Percentiles rank a stretch among this genome's conserved stretches.
Conservation (phyloP, 2,113 vertebrate genomes). For the Dryoscopus gambensis region DNA sequence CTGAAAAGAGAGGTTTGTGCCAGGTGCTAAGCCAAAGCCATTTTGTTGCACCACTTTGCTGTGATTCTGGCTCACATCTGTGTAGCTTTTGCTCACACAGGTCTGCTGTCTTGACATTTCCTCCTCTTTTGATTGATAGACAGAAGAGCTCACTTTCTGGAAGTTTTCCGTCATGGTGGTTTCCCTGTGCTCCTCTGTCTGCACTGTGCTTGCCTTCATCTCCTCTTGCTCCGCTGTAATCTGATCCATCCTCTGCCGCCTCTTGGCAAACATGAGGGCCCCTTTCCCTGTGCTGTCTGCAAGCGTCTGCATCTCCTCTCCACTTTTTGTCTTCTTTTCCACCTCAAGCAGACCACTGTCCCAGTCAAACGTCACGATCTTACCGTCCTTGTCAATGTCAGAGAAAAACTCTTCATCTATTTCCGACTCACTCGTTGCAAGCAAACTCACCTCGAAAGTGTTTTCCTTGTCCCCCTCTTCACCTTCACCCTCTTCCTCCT, state of each 20-base stretch:
- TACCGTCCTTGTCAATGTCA: slow-evolving; percentile 72
- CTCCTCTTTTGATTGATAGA: slow-evolving; percentile 64
- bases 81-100: slow-evolving; percentile 73
- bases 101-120: slow-evolving; percentile 40
- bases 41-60: slow-evolving; percentile 74
- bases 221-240: slow-evolving; percentile 91
- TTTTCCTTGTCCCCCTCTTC: slow-evolving; percentile 76
- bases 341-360: slow-evolving; percentile 87
- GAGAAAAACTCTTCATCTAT: slow-evolving; percentile 83
- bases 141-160: slow-evolving; percentile 63
- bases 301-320: slow-evolving; percentile 84
- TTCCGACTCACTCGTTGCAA: slow-evolving; percentile 79
- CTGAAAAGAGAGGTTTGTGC: slow-evolving; percentile 60
- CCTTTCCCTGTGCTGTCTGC: slow-evolving; percentile 93
- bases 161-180: slow-evolving; percentile 17
- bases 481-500: slow-evolving; percentile 75
- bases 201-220: slow-evolving; percentile 72
- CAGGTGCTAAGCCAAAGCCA: slow-evolving; percentile 65
- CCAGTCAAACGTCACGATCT: slow-evolving; percentile 83
- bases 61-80: slow-evolving; percentile 75
- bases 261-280: slow-evolving; percentile 91
- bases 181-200: slow-evolving; percentile 68
- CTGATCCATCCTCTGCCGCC: slow-evolving; percentile 91
- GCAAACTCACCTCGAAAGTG: slow-evolving; percentile 75
- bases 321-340: slow-evolving; percentile 79